Evolutionary conservation across 2,113 vertebrate genomes (phyloP), one percentile per base, ranked within the genome.

Genomic region (Phalacrocorax brasilianus): DNA sequence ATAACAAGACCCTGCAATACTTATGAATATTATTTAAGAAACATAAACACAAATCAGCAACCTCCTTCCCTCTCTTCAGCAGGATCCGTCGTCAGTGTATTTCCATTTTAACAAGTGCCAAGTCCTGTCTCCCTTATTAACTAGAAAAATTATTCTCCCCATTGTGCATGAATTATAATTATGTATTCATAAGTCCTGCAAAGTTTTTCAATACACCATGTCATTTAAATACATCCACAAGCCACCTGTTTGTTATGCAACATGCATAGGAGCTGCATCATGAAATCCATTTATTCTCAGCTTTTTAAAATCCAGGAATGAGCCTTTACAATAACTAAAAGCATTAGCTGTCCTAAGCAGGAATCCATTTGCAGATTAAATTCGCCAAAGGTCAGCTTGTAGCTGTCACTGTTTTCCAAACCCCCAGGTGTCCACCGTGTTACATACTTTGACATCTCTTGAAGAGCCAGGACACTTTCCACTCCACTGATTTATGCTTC

Each of bases 301-400:
- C 94, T 97, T 97, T 96, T 97, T 88, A 94, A 97, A 98, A 95
- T 79, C 88, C 58, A 93, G 92, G 94, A 97, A 82, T 3, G 85
- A 92, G 87, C 66, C 77, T 97, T 58, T 52, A 85, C 88, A 96
- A 80, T 93, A 96, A 98, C 94, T 98, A 97, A 98, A 99, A 97
- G 97, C 98, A 98, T 98, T 98, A 98, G 97, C 97, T 95, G 93
- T 96, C 97, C 98, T 98, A 98, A 98, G 97, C 97, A 97, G 91
- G 82, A 97, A 97, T 97, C 98, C 98, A 98, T 99, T 99, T 99
- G 98, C 98, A 98, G 98, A 99, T 98, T 98, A 98, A 98, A 98
- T 99, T 98, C 94, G 19, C 97, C 96, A 93, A 98, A 97, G 97
- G 96, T 98, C 98, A 97, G 98, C 98, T 97, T 97, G 97, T 97